Evolutionary conservation across 1,140 invertebrate species (phyloP).

Genomic region (Plutomurus gul): DNA sequence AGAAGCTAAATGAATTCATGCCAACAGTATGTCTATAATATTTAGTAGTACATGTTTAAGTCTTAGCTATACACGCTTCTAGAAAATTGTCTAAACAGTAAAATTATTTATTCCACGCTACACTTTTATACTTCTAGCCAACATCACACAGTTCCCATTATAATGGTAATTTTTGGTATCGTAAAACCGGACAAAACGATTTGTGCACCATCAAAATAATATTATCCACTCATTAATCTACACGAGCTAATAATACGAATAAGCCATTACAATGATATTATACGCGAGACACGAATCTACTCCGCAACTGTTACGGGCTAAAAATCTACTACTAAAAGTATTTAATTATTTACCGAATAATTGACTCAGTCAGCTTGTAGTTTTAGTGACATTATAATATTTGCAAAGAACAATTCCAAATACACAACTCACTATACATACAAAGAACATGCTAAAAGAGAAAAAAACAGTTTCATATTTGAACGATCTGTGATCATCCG

Average conservation of each 20-base stretch:
- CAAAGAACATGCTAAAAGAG: neutral
- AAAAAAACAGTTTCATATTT: neutral
- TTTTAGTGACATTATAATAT: neutral
- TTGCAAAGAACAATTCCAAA: neutral
- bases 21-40: too few species aligned
- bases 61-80: too few species aligned
- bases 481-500: too few species aligned
- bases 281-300: neutral
- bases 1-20: too few species aligned
- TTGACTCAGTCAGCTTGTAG: constrained; percentile 26
- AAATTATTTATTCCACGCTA: neutral
- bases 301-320: neutral
- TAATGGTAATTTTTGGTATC: constrained; percentile 51
- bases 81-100: too few species aligned
- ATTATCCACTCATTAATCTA: neutral
- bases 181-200: constrained; percentile 51
- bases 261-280: neutral
- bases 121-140: constrained; percentile 5
- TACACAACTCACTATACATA: neutral
- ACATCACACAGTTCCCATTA: constrained; percentile 2
- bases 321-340: neutral
- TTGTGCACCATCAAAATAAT: constrained; percentile 51
- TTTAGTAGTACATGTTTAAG: too few species aligned
- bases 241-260: neutral
- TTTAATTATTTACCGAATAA: neutral